phyloP scores from a whole-genome alignment of 2,113 vertebrate genomes.

The Hippoglossus stenolepis region DNA sequence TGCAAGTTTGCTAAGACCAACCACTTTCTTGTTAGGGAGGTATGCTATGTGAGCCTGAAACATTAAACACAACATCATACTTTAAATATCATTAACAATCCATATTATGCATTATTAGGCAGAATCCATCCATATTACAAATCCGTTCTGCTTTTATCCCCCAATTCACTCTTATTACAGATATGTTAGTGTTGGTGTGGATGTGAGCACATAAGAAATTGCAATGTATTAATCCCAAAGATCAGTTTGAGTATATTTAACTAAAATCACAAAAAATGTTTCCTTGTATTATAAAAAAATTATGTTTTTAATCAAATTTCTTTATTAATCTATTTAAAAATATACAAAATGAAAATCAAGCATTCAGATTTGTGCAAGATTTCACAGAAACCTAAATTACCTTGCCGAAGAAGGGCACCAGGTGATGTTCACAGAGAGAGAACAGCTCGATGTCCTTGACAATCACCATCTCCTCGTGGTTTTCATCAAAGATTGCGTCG shows the following conservation, averaged over 20 bases:
- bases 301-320: neutral
- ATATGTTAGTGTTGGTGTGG: neutral
- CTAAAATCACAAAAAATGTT: neutral
- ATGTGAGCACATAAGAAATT: neutral
- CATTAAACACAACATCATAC: neutral
- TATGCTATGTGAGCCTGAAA: constrained; percentile 10
- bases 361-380: too few species aligned
- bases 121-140: neutral
- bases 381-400: constrained; percentile 34
- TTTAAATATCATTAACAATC: neutral
- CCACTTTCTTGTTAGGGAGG: constrained; percentile 7
- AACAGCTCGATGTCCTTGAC: constrained; percentile 77
- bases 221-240: neutral
- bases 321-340: neutral
- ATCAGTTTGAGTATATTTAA: neutral
- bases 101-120: neutral
- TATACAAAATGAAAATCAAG: too few species aligned
- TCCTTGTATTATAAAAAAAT: too few species aligned
- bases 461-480: constrained; percentile 75
- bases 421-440: constrained; percentile 76
- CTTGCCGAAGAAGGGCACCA: constrained; percentile 78
- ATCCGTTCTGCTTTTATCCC: too few species aligned
- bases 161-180: neutral
- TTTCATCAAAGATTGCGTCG: constrained; percentile 77
- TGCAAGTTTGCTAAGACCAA: constrained; percentile 2